Percentiles rank a stretch among this genome's conserved stretches.
These are phyloP conservation scores for Hephaestus fuliginosus DNA, from an alignment of 2,797 vertebrate genomes.

Conservation along the genomic window DNA sequence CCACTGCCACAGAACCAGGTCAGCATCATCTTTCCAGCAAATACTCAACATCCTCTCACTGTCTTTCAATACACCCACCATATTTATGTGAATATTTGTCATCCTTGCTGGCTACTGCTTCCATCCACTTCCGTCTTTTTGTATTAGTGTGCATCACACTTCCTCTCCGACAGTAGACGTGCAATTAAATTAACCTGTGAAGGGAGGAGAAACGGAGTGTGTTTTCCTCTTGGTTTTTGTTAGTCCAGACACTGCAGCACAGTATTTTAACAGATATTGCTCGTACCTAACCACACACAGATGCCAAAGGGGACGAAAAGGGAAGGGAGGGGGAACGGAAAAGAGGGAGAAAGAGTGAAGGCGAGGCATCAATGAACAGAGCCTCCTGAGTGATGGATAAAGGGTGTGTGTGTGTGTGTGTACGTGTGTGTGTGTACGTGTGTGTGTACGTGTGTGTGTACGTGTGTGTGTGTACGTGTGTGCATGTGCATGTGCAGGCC, in stretches of 20 bases:
- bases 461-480: slow-evolving; percentile 24
- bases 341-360: slow-evolving; percentile 72
- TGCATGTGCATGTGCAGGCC: slow-evolving; percentile 62
- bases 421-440: slow-evolving; percentile 28
- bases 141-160: slow-evolving; percentile 6
- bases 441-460: slow-evolving; percentile 49
- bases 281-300: slow-evolving; percentile 74
- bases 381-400: slow-evolving; percentile 82
- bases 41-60: background rate
- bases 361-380: slow-evolving; percentile 85
- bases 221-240: slow-evolving; percentile 29
- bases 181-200: slow-evolving; percentile 40
- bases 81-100: slow-evolving; percentile 9
- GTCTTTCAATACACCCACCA: background rate
- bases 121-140: slow-evolving; percentile 6
- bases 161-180: background rate
- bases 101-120: background rate
- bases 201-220: background rate
- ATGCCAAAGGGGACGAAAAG: slow-evolving; percentile 70
- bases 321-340: slow-evolving; percentile 73
- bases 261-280: slow-evolving; percentile 59
- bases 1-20: slow-evolving; percentile 99
- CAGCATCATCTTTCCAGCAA: slow-evolving; percentile 43
- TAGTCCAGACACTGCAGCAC: slow-evolving; percentile 59
- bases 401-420: slow-evolving; percentile 71